Percentiles rank a stretch among this genome's conserved stretches.
Conservation (phyloP, 2,113 vertebrate species). For the Pipa parva region DNA sequence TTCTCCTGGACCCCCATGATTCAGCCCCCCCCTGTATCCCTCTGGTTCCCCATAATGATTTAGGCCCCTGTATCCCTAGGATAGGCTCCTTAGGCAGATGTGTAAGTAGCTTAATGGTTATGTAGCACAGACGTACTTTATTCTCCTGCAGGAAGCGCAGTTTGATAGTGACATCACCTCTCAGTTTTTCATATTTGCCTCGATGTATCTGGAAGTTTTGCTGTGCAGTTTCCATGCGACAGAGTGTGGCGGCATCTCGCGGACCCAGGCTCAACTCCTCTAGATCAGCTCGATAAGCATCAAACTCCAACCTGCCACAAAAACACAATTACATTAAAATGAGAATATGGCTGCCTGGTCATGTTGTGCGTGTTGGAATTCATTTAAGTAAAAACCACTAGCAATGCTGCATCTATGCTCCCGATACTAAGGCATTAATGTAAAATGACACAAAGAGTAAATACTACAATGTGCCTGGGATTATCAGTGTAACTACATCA, state of each 20-base stretch:
- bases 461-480: too few species aligned
- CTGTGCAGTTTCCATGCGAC: slow-evolving; percentile 82
- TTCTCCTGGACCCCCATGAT: too few species aligned
- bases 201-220: slow-evolving; percentile 86
- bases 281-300: slow-evolving; percentile 91
- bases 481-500: too few species aligned
- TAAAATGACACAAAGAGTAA: not conserved
- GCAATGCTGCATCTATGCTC: not conserved
- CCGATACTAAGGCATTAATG: not conserved
- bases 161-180: slow-evolving; percentile 88
- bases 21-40: too few species aligned
- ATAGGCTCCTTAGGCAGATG: not conserved
- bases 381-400: too few species aligned
- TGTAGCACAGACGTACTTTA: slow-evolving; percentile 66
- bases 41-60: too few species aligned
- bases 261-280: slow-evolving; percentile 91
- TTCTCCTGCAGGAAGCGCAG: slow-evolving; percentile 97
- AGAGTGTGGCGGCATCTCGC: slow-evolving; percentile 74
- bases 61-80: too few species aligned
- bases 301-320: slow-evolving; percentile 92
- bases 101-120: not conserved
- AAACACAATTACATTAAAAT: too few species aligned
- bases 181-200: slow-evolving; percentile 89
- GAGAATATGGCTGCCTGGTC: too few species aligned
- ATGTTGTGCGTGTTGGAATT: too few species aligned